These are phyloP conservation scores for Pteropus alecto DNA, from an alignment of 2,113 vertebrate species.

Conservation along the genomic window DNA sequence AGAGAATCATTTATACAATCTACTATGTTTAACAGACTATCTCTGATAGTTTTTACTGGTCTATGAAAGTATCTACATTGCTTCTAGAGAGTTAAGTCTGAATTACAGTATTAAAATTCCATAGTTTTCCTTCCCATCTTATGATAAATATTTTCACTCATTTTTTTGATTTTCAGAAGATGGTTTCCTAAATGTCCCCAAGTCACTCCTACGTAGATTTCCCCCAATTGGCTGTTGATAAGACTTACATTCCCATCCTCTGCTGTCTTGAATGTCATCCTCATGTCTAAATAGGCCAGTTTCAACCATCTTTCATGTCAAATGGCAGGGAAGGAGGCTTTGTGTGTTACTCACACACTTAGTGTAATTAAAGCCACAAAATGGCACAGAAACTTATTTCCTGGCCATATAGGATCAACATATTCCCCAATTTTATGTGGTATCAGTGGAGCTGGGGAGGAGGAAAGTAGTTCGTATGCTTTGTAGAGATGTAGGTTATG, in stretches of 20 bases:
- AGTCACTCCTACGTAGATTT: background rate
- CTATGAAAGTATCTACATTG: background rate
- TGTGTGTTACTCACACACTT: background rate
- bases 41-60: background rate
- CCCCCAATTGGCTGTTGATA: background rate
- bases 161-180: background rate
- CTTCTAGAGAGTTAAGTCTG: background rate
- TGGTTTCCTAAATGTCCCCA: background rate
- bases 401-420: background rate
- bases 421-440: background rate
- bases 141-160: background rate
- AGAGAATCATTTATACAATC: background rate
- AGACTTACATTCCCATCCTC: background rate
- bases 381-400: background rate
- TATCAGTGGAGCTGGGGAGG: background rate
- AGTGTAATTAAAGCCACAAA: background rate
- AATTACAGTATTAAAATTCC: background rate
- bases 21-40: background rate
- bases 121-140: background rate
- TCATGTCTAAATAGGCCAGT: background rate
- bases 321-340: background rate
- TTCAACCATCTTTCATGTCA: background rate
- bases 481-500: background rate
- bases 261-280: background rate
- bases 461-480: background rate